Base-by-base conservation (phyloP, 2,113 vertebrate genomes). In the Pollimyrus isidori region DNA sequence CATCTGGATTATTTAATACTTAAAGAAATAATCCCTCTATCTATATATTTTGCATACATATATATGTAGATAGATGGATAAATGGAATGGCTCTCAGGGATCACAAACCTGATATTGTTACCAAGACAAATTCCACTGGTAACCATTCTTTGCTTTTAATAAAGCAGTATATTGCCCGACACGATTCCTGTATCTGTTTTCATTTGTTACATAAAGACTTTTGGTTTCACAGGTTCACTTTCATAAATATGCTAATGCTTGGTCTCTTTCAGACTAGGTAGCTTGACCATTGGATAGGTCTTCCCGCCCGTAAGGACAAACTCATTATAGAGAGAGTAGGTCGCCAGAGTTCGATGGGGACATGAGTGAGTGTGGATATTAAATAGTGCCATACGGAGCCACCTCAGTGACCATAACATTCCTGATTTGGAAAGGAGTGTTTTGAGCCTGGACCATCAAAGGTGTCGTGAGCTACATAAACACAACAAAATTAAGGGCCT, bases 41-140 rank as follows among this genome's bases (percentile, higher is more conserved):
- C 30, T 85, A 84, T 76, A 88, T 80, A 80, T 76, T 87, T 82
- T 42, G 19, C 21, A 69, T 69, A 73, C 23, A 73, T 42, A 45
- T 7, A 88, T 62, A n/a, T 48, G 10, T 65, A 87, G 53, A 23
- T 65, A 35, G 19, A 88, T 19, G 89, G 89, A 89, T 91, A 86
- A 91, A 91, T 13, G 26, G 56, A 91, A 91, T 92, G 45, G 88
- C 94, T 95, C 96, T 96, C 96, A 96, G 96, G 96, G 96, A 96
- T 93, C 92, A 91, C 91, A n/a, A 93, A 93, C 93, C 94, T 91
- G 89, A 93, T 88, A 69, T 93, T 3, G 91, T 95, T 95, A 93
- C 95, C 94, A 92, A 91, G 92, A 94, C 89, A 89, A 48, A 94
- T 53, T 89, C 91, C 92, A 90, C 90, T 94, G 93, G 95, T 94